Evolutionary conservation across 2,113 vertebrate genomes (phyloP), one percentile per base, ranked within the genome.

Genomic region (Thamnophis sirtalis): DNA sequence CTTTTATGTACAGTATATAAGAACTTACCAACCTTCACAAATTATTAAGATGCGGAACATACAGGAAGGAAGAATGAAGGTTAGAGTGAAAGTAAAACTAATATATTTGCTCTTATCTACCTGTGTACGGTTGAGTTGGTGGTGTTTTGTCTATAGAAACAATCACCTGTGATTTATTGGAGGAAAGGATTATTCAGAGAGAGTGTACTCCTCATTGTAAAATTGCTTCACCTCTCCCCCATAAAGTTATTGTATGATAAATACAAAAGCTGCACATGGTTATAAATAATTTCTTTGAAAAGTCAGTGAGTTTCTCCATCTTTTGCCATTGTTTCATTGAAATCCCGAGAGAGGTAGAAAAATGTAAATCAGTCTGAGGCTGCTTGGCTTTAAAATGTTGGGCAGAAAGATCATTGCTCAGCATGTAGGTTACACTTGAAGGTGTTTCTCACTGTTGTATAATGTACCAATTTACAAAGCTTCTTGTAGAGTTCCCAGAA

Each of bases 401-500:
- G n/a, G 26, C 3, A 89, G 51, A 84, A 84, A 50, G 6, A 24
- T 11, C n/a, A 58, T 9, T 89, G 73, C n/a, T 92, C 87, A 86
- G 87, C 91, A 85, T 85, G 54, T 21, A n/a, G 50, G 54, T 51
- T 89, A 51, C 54, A 92, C 11, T 50, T 92, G 53, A 92, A 89
- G 87, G 43, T 38, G 53, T 48, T 92, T 28, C 53, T 50, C 28
- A 51, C 21, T 22, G 9, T 73, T 43, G 33, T 73, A 28, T 38
- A 92, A 92, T 43, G 55, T 85, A 89, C 87, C 88, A 63, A 89
- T 89, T 89, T 86, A 89, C 60, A 85, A 92, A 51, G 43, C 48
- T 92, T 48, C 21, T 55, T 8, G 22, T 55, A 53, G 91, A 24
- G 2, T 28, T 92, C 73, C 49, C 87, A 28, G n/a, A 89, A 56